Percentiles rank a stretch among this genome's conserved stretches.
phyloP scores from a whole-genome alignment of 1,140 invertebrate genomes.

The Drosophila neocordata region DNA sequence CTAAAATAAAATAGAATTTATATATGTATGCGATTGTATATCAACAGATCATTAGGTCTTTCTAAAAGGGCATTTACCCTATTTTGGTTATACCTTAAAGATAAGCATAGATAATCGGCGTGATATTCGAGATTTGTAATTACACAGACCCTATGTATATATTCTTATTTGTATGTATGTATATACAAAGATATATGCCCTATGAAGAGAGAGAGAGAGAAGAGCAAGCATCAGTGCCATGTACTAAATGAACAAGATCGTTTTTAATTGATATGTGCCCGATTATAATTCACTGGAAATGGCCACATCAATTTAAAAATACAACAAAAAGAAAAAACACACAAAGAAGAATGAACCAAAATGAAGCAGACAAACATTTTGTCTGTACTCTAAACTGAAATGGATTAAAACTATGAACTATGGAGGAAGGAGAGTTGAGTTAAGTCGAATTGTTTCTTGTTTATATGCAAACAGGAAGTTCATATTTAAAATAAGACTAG shows the following conservation, averaged over 20 bases:
- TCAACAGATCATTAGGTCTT: not conserved
- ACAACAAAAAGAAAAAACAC: conserved; percentile 14
- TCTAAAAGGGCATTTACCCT: not conserved
- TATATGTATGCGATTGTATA: too few species aligned
- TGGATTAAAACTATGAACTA: not conserved
- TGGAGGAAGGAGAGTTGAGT: conserved; percentile 1
- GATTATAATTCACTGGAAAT: conserved; percentile 71
- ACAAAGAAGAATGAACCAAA: not conserved
- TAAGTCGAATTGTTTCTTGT: conserved; percentile 25
- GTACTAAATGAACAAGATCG: conserved; percentile 32
- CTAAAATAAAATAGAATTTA: too few species aligned
- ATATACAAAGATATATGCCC: not conserved
- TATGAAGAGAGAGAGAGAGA: not conserved
- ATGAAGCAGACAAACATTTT: conserved; percentile 37
- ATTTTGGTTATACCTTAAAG: conserved; percentile 5
- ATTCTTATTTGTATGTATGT: too few species aligned
- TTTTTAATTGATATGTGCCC: conserved; percentile 60
- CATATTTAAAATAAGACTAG: conserved; percentile 67
- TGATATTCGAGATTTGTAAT: conserved; percentile 11
- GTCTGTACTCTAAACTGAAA: conserved; percentile 28
- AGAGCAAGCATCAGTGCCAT: not conserved
- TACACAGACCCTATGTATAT: not conserved
- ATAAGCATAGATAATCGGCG: conserved; percentile 9
- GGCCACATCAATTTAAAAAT: conserved; percentile 13
- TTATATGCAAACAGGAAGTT: conserved; percentile 69